Evolutionary conservation across 30 jellyfish, hydroid and myxozoan genomes (phyloP).

Genomic region (Aurelia sp.): DNA sequence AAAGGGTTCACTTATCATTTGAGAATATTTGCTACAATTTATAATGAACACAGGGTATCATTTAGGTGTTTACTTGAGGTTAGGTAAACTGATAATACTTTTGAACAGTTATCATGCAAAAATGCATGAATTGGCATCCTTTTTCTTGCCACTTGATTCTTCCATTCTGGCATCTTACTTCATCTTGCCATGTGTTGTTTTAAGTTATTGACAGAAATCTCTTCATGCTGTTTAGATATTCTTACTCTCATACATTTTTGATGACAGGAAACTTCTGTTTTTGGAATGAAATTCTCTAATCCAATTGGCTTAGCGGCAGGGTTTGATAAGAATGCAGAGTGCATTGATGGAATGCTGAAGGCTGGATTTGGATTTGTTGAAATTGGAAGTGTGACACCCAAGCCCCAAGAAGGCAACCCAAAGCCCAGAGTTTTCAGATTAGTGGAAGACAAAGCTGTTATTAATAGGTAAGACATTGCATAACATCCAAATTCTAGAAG

Average conservation of each 20-base stretch:
- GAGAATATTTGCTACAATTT: too few relatives aligned
- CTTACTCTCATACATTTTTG: neutral
- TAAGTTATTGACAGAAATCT: too few relatives aligned
- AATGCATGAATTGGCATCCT: too few relatives aligned
- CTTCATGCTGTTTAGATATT: neutral
- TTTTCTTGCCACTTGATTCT: too few relatives aligned
- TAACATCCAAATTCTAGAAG: neutral
- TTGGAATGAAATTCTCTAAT: conserved; percentile 65
- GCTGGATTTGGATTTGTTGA: conserved; percentile 98
- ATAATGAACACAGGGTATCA: too few relatives aligned
- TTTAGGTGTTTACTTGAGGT: too few relatives aligned
- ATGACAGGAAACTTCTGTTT: conserved; percentile 66
- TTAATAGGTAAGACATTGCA: conserved; percentile 62
- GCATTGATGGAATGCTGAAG: conserved; percentile 84
- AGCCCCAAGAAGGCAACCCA: conserved; percentile 92
- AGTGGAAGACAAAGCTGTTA: conserved; percentile 81
- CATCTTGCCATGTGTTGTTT: too few relatives aligned
- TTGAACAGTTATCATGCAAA: too few relatives aligned
- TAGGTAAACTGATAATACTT: too few relatives aligned
- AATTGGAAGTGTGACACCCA: conserved; percentile 95
- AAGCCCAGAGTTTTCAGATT: conserved; percentile 95
- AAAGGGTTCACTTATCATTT: too few relatives aligned
- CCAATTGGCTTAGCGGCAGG: conserved; percentile 99
- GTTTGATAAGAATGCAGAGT: conserved; percentile 92
- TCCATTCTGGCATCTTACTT: too few relatives aligned